These are phyloP conservation scores for Microcebus griseorufus DNA, from an alignment of 2,113 vertebrate species.

Conservation along the genomic window DNA sequence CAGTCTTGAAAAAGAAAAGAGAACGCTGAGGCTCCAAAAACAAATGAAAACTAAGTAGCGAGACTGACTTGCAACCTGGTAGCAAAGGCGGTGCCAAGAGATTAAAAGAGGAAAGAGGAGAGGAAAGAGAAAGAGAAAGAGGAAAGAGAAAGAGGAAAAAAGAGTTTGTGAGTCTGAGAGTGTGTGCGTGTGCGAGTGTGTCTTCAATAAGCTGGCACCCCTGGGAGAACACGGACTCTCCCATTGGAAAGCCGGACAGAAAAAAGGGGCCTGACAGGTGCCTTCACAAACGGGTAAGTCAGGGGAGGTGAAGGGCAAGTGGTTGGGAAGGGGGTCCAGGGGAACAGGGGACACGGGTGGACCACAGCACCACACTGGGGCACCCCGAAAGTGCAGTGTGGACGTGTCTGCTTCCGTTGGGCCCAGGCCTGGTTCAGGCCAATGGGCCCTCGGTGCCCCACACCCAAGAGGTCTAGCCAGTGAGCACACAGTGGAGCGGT, in stretches of 20 bases:
- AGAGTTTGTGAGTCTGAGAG: neutral
- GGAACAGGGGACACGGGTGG: no score
- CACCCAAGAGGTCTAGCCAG: neutral
- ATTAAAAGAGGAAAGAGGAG: neutral
- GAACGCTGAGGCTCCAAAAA: neutral
- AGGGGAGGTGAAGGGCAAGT: neutral
- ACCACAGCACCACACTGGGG: neutral
- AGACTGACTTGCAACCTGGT: neutral
- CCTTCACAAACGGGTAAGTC: accelerated
- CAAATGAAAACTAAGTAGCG: neutral
- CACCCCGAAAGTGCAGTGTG: neutral
- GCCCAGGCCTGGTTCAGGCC: neutral
- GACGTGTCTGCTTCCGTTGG: neutral
- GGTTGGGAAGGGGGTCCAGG: neutral
- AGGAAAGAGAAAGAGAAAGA: neutral
- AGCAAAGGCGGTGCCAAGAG: neutral
- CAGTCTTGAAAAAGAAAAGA: neutral
- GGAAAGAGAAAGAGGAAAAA: neutral
- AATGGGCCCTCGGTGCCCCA: no score
- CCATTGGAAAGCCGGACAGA: no score
- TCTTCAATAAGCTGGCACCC: neutral
- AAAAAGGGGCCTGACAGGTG: neutral
- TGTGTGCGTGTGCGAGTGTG: no score
- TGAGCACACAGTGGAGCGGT: neutral
- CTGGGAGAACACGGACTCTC: neutral